phyloP scores from a whole-genome alignment of 1,140 invertebrate genomes.

The Halictus rubicundus region DNA sequence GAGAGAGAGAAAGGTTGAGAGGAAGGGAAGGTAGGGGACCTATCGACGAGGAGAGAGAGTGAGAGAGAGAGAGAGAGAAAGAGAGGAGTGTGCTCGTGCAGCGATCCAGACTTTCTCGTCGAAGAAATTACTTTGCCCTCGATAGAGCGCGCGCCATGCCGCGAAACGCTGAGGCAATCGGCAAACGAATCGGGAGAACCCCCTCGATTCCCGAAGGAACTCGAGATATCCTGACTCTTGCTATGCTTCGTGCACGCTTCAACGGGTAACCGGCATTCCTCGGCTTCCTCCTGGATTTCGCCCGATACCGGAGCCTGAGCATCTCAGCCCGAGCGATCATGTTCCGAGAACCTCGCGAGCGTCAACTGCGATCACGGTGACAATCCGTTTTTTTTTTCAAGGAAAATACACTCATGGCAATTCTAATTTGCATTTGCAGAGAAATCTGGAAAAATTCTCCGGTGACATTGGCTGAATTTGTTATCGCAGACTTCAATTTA shows the following conservation, averaged over 20 bases:
- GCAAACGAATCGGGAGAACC: slow-evolving; percentile 49
- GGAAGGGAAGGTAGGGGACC: not conserved
- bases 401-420: too few species aligned
- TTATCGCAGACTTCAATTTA: too few species aligned
- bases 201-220: slow-evolving; percentile 62
- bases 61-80: not conserved
- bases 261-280: slow-evolving; percentile 52
- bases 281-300: slow-evolving; percentile 40
- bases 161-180: slow-evolving; percentile 44
- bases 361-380: too few species aligned
- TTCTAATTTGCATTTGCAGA: too few species aligned
- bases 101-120: slow-evolving; percentile 48
- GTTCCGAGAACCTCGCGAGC: slow-evolving; percentile 6
- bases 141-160: slow-evolving; percentile 20
- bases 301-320: not conserved
- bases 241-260: slow-evolving; percentile 37
- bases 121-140: slow-evolving; percentile 63
- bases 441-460: too few species aligned
- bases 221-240: slow-evolving; percentile 39
- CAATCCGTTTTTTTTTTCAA: too few species aligned
- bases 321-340: not conserved
- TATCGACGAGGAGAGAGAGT: slow-evolving; percentile 26
- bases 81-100: not conserved
- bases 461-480: too few species aligned
- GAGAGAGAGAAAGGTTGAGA: not conserved